Evolutionary conservation across 2,113 vertebrate species (phyloP), one percentile per base, ranked within the genome.

Genomic region (Prinia subflava): DNA sequence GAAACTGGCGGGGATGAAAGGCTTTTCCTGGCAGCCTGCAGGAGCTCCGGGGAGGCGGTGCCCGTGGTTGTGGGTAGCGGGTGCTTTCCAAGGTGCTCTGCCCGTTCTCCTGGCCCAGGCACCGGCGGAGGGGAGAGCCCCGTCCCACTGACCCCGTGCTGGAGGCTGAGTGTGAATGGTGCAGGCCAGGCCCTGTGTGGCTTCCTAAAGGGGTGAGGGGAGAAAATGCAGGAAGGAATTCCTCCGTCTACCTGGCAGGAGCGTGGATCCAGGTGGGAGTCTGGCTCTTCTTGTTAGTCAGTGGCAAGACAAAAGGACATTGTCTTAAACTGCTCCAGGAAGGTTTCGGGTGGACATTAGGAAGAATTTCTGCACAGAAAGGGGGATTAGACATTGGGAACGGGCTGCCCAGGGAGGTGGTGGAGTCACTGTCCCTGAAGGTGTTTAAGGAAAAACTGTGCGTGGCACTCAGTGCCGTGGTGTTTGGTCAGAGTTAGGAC

Each of bases 391-490:
- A 16, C 7, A 1, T 2, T 39, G 19, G 37, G 44, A 67, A 30
- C 0, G 1, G 12, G 13, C 37, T 52, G 68, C 23, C 13, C 15
- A 21, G 49, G 41, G 13, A 6, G 11, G 25, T 15, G 25, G 6
- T 35, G 16, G 28, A n/a, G 6, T n/a, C 24, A 2, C 39, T 24
- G 20, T 46, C 11, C 30, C 24, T 1, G 0, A 24, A 35, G 17
- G 20, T 35, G 49, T 56, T 55, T 47, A 47, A 63, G 41, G 59
- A 59, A 19, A 23, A 41, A 8, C 16, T 9, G 33, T 28, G 13
- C 1, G 3, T 44, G 31, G 13, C 31, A 3, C 49, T 27, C 21
- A 11, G 50, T 6, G 57, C 49, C 20, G 0, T 10, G 35, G 5
- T 33, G 27, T 42, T 67, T 16, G 46, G 7, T 59, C 27, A 39